Evolutionary conservation across 2,113 vertebrate species (phyloP).

Genomic region (Prionailurus viverrinus): DNA sequence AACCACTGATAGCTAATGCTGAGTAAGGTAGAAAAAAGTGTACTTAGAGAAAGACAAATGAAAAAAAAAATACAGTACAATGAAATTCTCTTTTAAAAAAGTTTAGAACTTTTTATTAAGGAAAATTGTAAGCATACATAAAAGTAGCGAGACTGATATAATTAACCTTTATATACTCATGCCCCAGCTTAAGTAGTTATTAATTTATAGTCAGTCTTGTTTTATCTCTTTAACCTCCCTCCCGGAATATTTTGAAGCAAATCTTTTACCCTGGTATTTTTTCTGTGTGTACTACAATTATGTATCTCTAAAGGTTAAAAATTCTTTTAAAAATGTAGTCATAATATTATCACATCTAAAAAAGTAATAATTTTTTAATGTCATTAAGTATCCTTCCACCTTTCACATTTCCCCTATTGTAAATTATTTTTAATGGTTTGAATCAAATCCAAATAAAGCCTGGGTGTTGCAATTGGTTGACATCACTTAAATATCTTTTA

Average conservation of each 20-base stretch:
- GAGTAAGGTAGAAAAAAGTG: conserved; percentile 6
- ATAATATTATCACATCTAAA: not conserved
- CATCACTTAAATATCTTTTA: conserved; percentile 15
- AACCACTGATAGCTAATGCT: not conserved
- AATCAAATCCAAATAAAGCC: conserved; percentile 27
- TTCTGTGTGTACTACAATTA: not conserved
- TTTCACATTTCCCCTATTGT: conserved; percentile 13
- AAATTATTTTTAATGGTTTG: conserved; percentile 47
- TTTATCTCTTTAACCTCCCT: conserved; percentile 36
- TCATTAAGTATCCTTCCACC: not conserved
- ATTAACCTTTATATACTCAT: not conserved
- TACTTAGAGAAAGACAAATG: conserved; percentile 30
- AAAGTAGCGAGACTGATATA: not conserved
- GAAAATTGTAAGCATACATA: conserved; percentile 4
- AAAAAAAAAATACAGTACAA: not conserved
- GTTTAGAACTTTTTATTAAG: conserved; percentile 29
- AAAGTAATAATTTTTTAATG: conserved; percentile 35
- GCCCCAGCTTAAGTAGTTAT: not conserved
- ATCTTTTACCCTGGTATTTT: conserved; percentile 4
- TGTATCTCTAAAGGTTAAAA: conserved; percentile 54
- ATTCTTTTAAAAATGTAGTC: conserved; percentile 38
- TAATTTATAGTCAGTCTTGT: conserved; percentile 33
- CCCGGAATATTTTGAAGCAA: conserved; percentile 47
- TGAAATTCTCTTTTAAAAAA: not conserved
- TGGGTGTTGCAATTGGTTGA: conserved; percentile 16